These are phyloP conservation scores for Penelope pileata DNA, from an alignment of 2,113 vertebrate genomes.

Conservation along the genomic window DNA sequence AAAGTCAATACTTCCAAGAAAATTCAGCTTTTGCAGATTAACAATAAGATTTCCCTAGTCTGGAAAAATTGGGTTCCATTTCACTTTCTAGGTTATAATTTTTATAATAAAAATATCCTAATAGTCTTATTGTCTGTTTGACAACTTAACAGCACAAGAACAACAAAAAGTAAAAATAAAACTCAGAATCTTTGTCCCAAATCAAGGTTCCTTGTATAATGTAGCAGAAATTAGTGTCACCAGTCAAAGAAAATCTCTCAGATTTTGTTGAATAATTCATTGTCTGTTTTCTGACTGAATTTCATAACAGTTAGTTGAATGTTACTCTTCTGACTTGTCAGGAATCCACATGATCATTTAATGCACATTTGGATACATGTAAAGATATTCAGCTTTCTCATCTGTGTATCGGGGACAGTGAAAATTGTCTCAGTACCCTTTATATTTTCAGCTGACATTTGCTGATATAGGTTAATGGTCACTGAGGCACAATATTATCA, in stretches of 20 bases:
- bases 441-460: not conserved
- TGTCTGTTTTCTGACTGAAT: constrained; percentile 42
- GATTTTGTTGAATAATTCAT: constrained; percentile 59
- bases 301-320: constrained; percentile 28
- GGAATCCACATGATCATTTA: not conserved
- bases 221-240: not conserved
- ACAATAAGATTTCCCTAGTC: not conserved
- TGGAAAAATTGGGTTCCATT: not conserved
- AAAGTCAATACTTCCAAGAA: not conserved
- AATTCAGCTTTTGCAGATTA: not conserved
- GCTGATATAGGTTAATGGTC: not conserved
- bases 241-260: constrained; percentile 23
- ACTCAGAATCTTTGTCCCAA: not conserved
- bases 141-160: not conserved
- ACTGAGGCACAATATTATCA: not conserved
- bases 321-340: constrained; percentile 28
- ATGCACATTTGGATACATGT: not conserved
- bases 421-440: not conserved
- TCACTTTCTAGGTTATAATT: not conserved
- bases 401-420: not conserved
- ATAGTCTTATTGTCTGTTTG: not conserved
- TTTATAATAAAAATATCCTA: constrained; percentile 1
- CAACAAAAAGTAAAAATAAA: not conserved
- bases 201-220: not conserved
- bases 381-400: constrained; percentile 27